Evolutionary conservation across 2,797 vertebrate genomes (phyloP), one percentile per base, ranked within the genome.

Genomic region (Alcedo atthis): DNA sequence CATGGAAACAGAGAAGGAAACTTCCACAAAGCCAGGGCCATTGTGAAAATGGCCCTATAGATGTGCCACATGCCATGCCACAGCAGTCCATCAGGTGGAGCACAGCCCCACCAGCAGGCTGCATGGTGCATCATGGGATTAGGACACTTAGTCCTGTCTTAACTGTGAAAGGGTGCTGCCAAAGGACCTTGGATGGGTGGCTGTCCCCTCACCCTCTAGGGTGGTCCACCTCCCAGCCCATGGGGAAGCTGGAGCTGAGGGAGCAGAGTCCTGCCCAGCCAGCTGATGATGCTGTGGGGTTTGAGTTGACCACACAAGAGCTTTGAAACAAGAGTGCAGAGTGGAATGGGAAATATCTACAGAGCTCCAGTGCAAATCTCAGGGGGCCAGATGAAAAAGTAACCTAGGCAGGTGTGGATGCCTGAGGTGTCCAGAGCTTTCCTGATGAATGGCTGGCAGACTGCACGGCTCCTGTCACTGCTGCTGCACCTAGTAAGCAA

Each of bases 1-100:
- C 1, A 22, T 89, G 67, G 63, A 74, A 45, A 61, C 12, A 7
- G 32, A 57, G 68, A 70, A 33, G 61, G 43, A 85, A 85, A 45
- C 22, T 42, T 75, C 64, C 22, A 25, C 30, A 33, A 67, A 70
- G 37, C 9, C 53, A 57, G 15, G 26, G 25, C 33, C 9, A 3
- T 21, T 0, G 0, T 42, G 32, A 43, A 16, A 58, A 71, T 2
- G 33, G 63, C 15, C 48, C n/a, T 3, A 0, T 15, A 32, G 58
- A 46, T 0, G 0, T 12, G 62, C 58, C 19, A 13, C 0, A 0
- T 21, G 78, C 43, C 24, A 35, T 2, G 2, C 25, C 5, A 0
- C 0, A 0, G 53, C 0, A 1, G 2, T 42, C 67, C 54, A 49
- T 35, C 42, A 46, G 1, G 43, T 2, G 5, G 43, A 75, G 45